Conservation (phyloP, 1,140 invertebrate genomes). For the Aricia agestis region DNA sequence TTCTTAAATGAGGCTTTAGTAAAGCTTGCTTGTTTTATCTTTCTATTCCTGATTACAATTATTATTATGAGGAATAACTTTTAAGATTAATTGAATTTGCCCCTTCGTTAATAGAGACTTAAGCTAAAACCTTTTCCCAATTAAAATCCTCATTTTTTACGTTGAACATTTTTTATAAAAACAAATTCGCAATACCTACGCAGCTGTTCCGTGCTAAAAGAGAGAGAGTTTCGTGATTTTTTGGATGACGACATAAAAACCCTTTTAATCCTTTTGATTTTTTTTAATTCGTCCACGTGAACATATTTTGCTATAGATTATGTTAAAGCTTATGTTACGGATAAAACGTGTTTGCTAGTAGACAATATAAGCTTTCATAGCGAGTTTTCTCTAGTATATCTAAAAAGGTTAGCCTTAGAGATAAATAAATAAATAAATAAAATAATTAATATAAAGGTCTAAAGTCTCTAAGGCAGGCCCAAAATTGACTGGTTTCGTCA, state of each 20-base stretch:
- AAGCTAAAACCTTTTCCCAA: slow-evolving; percentile 1
- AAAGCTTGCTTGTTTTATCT: neutral
- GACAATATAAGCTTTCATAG: no score
- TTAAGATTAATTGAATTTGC: no score
- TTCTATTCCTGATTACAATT: no score
- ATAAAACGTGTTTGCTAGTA: no score
- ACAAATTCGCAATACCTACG: neutral
- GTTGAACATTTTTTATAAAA: slow-evolving; percentile 2
- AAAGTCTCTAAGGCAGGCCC: no score
- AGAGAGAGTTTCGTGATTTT: neutral
- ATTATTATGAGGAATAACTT: neutral
- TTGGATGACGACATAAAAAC: neutral
- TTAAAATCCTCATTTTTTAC: neutral
- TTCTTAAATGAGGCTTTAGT: neutral
- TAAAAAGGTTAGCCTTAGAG: no score
- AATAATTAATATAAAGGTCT: no score
- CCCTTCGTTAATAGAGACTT: neutral
- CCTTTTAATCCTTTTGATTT: neutral
- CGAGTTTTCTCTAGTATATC: no score
- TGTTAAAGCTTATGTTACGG: no score
- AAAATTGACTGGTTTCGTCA: no score
- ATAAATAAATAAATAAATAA: no score
- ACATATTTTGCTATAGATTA: neutral
- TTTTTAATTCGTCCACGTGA: neutral
- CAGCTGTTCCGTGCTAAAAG: neutral